These are phyloP conservation scores for Psittacula derbiana DNA, from an alignment of 2,797 vertebrate species.

Conservation along the genomic window DNA sequence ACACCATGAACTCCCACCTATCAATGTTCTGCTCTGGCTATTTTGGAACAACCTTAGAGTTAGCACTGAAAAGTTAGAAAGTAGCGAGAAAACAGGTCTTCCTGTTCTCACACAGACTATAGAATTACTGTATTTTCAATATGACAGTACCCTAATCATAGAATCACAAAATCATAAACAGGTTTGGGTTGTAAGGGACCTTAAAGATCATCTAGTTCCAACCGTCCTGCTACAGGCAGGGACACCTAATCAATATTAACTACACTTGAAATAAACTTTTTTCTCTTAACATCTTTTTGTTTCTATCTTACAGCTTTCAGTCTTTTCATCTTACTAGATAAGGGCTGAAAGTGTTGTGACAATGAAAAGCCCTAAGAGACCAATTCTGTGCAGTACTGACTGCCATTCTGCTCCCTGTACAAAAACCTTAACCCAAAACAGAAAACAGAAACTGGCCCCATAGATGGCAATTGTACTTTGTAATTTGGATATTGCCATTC, in stretches of 20 bases:
- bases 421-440: background rate
- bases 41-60: background rate
- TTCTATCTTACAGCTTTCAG: background rate
- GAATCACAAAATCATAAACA: background rate
- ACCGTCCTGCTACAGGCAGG: background rate
- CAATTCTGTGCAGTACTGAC: background rate
- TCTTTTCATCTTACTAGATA: background rate
- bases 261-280: background rate
- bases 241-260: background rate
- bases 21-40: background rate
- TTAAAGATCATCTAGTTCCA: background rate
- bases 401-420: background rate
- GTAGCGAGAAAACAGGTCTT: background rate
- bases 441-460: background rate
- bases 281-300: background rate
- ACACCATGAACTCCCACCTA: background rate
- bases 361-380: background rate
- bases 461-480: background rate
- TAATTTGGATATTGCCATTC: background rate
- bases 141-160: background rate
- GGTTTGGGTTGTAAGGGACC: background rate
- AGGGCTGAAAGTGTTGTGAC: background rate
- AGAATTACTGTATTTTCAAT: background rate
- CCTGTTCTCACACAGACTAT: fast-evolving
- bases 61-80: background rate